phyloP scores from a whole-genome alignment of 2,113 vertebrate genomes.

The Psittacara wagleri region DNA sequence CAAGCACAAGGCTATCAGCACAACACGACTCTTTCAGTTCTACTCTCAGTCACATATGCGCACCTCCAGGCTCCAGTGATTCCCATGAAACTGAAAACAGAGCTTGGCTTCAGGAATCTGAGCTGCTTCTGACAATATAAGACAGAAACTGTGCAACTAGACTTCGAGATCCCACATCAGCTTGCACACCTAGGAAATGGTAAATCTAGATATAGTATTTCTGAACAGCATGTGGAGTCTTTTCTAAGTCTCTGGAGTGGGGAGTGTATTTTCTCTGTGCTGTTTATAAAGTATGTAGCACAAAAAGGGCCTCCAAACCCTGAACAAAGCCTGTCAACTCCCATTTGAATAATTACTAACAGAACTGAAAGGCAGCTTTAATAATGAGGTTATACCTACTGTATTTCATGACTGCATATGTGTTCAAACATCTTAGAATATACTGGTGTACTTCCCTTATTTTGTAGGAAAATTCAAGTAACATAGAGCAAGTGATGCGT shows the following conservation, averaged over 20 bases:
- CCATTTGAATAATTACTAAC: neutral
- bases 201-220: neutral
- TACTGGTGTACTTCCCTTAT: rapidly evolving
- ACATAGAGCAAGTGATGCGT: neutral
- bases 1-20: neutral
- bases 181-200: neutral
- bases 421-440: neutral
- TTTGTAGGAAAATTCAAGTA: neutral
- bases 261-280: neutral
- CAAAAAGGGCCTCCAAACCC: neutral
- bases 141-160: neutral
- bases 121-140: neutral
- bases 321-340: neutral
- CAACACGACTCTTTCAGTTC: neutral
- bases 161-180: neutral
- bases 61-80: neutral
- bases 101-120: neutral
- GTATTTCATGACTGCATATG: neutral
- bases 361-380: neutral
- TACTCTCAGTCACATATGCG: constrained; percentile 22
- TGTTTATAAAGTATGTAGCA: neutral
- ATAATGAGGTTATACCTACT: neutral
- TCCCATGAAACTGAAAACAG: neutral
- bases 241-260: neutral
- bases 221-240: neutral